phyloP scores from a whole-genome alignment of 2,888 invertebrate genomes.

The Monopis laevigella region DNA sequence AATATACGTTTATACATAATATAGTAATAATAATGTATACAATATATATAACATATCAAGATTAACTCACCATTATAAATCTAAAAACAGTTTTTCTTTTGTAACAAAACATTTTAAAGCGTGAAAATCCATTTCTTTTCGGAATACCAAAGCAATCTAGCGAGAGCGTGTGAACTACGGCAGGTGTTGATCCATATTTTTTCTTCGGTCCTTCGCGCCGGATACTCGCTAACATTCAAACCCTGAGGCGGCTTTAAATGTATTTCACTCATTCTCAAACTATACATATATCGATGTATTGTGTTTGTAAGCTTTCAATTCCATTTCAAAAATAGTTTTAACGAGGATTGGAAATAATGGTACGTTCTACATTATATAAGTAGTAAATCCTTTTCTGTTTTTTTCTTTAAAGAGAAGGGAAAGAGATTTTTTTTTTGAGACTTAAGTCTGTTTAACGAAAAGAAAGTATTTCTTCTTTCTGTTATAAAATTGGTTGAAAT shows the following conservation, averaged over 20 bases:
- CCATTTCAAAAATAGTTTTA: no score
- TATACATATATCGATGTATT: not conserved
- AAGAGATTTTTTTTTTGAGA: no score
- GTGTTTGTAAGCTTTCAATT: not conserved
- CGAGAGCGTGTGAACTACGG: conserved; percentile 40
- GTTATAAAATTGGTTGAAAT: no score
- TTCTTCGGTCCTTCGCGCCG: conserved; percentile 21
- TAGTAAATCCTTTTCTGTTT: no score
- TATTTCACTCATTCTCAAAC: conserved; percentile 7
- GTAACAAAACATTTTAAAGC: conserved; percentile 22
- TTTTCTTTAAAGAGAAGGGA: no score
- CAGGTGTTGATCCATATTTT: conserved; percentile 32
- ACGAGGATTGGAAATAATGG: no score
- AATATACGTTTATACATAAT: no score
- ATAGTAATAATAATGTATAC: no score
- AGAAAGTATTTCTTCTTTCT: no score
- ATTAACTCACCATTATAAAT: not conserved
- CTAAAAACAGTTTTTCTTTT: conserved; percentile 34
- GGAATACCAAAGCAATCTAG: conserved; percentile 39
- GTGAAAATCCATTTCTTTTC: conserved; percentile 34
- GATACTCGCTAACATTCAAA: not conserved
- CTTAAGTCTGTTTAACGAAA: no score
- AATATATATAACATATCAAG: no score
- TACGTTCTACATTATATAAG: no score
- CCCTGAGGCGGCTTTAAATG: conserved; percentile 12